These are phyloP conservation scores for Holcopasites calliopsidis DNA, from an alignment of 1,140 invertebrate species.

Conservation along the genomic window DNA sequence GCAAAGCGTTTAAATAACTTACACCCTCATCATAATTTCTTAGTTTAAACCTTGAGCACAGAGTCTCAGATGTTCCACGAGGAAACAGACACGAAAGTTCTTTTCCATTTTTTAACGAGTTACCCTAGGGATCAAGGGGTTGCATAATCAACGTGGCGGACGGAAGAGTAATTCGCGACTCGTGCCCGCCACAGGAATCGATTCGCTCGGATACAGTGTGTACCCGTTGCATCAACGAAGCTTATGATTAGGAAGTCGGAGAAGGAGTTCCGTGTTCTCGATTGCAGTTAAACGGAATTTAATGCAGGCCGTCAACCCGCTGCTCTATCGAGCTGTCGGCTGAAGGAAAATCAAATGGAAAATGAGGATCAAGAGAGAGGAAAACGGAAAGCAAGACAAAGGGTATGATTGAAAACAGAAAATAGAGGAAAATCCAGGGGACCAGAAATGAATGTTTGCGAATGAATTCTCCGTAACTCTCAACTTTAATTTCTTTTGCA, in stretches of 20 bases:
- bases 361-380: no score
- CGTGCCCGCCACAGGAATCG: no score
- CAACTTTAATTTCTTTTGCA: no score
- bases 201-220: not conserved
- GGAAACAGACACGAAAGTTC: not conserved
- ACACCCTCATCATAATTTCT: not conserved
- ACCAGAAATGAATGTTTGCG: no score
- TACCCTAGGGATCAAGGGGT: not conserved
- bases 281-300: not conserved
- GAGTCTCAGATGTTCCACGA: not conserved
- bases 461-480: no score
- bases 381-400: no score
- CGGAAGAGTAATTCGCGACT: not conserved
- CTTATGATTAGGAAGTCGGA: not conserved
- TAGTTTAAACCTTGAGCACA: not conserved
- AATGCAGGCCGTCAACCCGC: not conserved
- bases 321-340: not conserved
- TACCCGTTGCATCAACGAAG: conserved; percentile 6
- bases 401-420: no score
- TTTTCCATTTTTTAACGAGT: conserved; percentile 8
- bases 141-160: not conserved
- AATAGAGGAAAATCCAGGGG: not conserved
- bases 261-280: not conserved
- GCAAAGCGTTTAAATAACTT: not conserved
- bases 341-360: not conserved